Evolutionary conservation across 1,140 invertebrate species (phyloP).

Genomic region (Drosophila aff.): DNA sequence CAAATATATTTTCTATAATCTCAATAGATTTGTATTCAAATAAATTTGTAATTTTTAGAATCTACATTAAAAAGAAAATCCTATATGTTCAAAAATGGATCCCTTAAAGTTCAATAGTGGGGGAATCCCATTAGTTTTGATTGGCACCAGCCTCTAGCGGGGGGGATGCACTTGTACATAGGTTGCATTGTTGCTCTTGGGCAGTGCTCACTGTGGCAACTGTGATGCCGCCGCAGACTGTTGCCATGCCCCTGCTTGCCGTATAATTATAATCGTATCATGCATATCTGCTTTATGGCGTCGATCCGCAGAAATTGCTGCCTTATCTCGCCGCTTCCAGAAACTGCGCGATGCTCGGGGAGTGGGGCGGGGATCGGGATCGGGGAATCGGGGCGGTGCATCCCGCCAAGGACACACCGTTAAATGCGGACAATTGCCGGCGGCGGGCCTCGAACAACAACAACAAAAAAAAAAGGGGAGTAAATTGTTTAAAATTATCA

Average conservation of each 20-base stretch:
- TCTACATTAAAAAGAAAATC: no score
- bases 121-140: neutral
- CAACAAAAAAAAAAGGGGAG: slow-evolving; percentile 50
- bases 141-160: neutral
- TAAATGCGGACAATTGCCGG: slow-evolving; percentile 57
- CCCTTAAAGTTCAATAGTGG: neutral
- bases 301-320: slow-evolving; percentile 48
- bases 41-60: no score
- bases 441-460: slow-evolving; percentile 16
- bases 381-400: slow-evolving; percentile 3
- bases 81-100: no score
- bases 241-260: slow-evolving; percentile 41
- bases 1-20: no score
- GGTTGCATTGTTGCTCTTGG: neutral
- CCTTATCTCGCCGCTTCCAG: slow-evolving; percentile 40
- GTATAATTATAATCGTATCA: slow-evolving; percentile 65
- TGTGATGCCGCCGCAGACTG: slow-evolving; percentile 11
- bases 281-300: slow-evolving; percentile 47
- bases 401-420: slow-evolving; percentile 76
- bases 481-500: slow-evolving; percentile 80
- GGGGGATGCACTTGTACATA: neutral
- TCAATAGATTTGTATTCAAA: no score
- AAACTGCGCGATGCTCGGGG: slow-evolving; percentile 14
- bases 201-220: slow-evolving; percentile 3
- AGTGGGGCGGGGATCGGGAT: neutral